Evolutionary conservation across 2,888 invertebrate genomes (phyloP), one percentile per base, ranked within the genome.

Genomic region (Bhutanitis thaidina): DNA sequence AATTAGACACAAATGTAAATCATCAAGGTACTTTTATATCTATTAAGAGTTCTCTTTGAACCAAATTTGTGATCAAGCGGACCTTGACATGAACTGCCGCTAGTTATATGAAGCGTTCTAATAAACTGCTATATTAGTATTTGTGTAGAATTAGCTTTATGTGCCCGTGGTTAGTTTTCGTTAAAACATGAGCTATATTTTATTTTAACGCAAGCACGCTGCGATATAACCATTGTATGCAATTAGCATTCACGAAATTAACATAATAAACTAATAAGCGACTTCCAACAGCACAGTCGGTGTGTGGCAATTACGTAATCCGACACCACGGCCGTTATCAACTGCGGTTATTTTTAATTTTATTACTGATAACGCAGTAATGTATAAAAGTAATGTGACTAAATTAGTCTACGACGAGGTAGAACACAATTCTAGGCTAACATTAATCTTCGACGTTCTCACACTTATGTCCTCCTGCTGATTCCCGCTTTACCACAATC

Each of bases 261-360:
- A 27, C 27, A 13, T 36, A 49, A 41, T 43, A 36, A 49, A 41
- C 41, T 20, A 41, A 49, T 49, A 41, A 49, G 35, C 34, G 10
- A 13, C 29, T 49, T 16, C 9, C 35, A 32, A 29, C 16, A n/a
- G 27, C 8, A 1, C 27, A 27, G 27, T 27, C 8, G 7, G 27
- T 8, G 27, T 48, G 35, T n/a, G 16, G 8, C 16, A 10, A 34
- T 45, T 38, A 45, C 45, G 45, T 12, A 45, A 45, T 36, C 7
- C 14, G 12, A 12, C 15, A 12, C 34, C 34, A 34, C 29, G 16
- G 29, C 12, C 27, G 35, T 34, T 48, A 40, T 48, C 40, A 27
- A 34, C 34, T n/a, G 40, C 12, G 14, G 40, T 39, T 48, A 48
- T 40, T 48, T 40, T 47, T 48, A 14, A 13, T 47, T 39, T 30